A percentile compares a stretch with the other conserved stretches of the same genome.
Evolutionary conservation across 2,888 invertebrate species (phyloP).

Genomic region (Gnatocerus cornutus): DNA sequence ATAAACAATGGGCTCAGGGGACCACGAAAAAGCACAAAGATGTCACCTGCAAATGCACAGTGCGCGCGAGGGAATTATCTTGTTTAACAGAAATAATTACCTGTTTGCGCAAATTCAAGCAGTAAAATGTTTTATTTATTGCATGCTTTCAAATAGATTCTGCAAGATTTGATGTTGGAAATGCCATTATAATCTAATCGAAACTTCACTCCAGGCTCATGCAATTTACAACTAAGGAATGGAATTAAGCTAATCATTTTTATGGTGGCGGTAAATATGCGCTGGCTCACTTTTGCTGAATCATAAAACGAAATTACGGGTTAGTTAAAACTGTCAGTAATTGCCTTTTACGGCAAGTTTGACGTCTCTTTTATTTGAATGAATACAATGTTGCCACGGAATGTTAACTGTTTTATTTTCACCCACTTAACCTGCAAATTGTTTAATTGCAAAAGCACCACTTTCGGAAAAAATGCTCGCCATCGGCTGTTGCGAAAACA

Average conservation of each 20-base stretch:
- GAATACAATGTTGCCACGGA: not conserved
- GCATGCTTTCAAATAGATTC: constrained; percentile 1
- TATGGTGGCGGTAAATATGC: constrained; percentile 4
- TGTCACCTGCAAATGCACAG: constrained; percentile 2
- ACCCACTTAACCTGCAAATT: no score
- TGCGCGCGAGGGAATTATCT: not conserved
- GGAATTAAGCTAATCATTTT: constrained; percentile 7
- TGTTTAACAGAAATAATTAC: not conserved
- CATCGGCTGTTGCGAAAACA: no score
- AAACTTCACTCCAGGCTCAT: not conserved
- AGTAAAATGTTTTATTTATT: not conserved
- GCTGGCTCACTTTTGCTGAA: not conserved
- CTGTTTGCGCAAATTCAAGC: not conserved
- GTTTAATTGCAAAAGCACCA: no score
- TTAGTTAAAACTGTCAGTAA: constrained; percentile 8
- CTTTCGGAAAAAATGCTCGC: no score
- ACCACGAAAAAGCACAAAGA: constrained; percentile 3
- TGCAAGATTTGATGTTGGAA: not conserved
- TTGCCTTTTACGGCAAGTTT: constrained; percentile 6
- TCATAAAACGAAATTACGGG: constrained; percentile 8
- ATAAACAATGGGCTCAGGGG: constrained; percentile 31
- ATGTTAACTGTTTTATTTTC: no score
- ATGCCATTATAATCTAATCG: constrained; percentile 1
- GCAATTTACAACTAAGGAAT: constrained; percentile 3
- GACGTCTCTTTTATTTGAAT: constrained; percentile 4